A percentile compares a stretch with the other conserved stretches of the same genome.
Evolutionary conservation across 2,888 invertebrate genomes (phyloP).

Genomic region (Seladonia tumulorum): DNA sequence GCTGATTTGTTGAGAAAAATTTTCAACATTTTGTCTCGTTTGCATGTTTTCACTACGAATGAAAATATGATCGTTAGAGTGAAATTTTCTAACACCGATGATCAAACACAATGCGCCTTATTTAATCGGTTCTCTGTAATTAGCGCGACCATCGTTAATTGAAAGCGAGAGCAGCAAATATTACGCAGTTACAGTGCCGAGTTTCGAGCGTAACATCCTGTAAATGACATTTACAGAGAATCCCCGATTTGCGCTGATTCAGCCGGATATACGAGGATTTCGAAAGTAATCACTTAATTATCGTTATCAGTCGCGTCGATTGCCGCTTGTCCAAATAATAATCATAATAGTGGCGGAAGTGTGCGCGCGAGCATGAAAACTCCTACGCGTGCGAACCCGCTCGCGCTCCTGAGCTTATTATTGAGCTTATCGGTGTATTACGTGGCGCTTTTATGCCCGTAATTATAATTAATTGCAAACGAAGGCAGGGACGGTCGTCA

Average conservation of each 20-base stretch:
- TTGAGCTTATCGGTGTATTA: conserved; percentile 53
- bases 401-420: conserved; percentile 55
- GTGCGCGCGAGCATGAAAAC: conserved; percentile 21
- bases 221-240: background rate
- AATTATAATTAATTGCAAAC: conserved; percentile 66
- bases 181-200: background rate
- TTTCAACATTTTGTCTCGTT: background rate
- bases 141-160: background rate
- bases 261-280: conserved; percentile 3
- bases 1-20: background rate
- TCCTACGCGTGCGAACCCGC: background rate
- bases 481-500: conserved; percentile 34
- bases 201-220: background rate
- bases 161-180: background rate
- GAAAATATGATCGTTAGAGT: background rate
- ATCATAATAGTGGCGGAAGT: conserved; percentile 20
- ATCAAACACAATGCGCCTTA: background rate
- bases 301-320: conserved; percentile 25
- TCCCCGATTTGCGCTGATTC: conserved; percentile 14
- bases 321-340: conserved; percentile 30
- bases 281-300: conserved; percentile 47
- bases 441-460: conserved; percentile 52
- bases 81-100: background rate
- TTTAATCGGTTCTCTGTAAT: background rate
- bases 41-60: background rate